Conservation (phyloP, 2,797 vertebrate species). For the Poecilia gillii region DNA sequence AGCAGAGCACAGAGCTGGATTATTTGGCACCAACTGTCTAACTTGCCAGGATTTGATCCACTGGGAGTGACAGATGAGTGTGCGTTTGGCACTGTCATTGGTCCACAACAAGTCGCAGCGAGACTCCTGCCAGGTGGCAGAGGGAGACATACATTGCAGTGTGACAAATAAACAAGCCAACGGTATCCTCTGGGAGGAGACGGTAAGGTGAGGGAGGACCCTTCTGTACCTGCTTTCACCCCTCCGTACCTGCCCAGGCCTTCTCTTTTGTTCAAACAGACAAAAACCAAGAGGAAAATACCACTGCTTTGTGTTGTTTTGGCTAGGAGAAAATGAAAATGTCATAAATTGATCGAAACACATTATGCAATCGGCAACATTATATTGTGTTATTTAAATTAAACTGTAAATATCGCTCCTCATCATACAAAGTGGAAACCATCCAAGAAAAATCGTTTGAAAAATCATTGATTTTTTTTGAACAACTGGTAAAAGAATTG, state of each 20-base stretch:
- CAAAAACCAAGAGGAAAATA: slow-evolving; percentile 20
- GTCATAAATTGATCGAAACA: slow-evolving; percentile 17
- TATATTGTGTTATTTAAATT: slow-evolving; percentile 15
- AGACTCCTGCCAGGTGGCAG: slow-evolving; percentile 68
- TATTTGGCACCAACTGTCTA: slow-evolving; percentile 69
- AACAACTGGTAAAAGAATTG: slow-evolving; percentile 35
- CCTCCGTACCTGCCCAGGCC: slow-evolving; percentile 25
- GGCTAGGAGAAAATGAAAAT: slow-evolving; percentile 30
- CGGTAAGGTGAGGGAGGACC: slow-evolving; percentile 52
- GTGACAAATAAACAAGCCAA: slow-evolving; percentile 68
- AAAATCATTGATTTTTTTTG: slow-evolving; percentile 32
- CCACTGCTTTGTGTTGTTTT: slow-evolving; percentile 12
- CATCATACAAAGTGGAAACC: slow-evolving; percentile 26
- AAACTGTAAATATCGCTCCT: slow-evolving; percentile 11
- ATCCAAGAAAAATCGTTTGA: slow-evolving; percentile 36
- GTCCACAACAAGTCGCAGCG: slow-evolving; percentile 69
- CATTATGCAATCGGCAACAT: slow-evolving; percentile 25
- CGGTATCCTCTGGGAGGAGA: slow-evolving; percentile 56
- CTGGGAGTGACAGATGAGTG: slow-evolving; percentile 64
- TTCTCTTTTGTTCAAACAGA: slow-evolving; percentile 36
- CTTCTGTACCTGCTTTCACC: slow-evolving; percentile 52
- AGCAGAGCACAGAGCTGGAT: slow-evolving; percentile 48
- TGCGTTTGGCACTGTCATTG: slow-evolving; percentile 70
- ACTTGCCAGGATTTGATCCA: slow-evolving; percentile 64
- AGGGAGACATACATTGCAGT: slow-evolving; percentile 51